Percentiles rank a stretch among this genome's conserved stretches.
phyloP scores from a whole-genome alignment of 1,140 invertebrate species.

The Platorchestia sp. region DNA sequence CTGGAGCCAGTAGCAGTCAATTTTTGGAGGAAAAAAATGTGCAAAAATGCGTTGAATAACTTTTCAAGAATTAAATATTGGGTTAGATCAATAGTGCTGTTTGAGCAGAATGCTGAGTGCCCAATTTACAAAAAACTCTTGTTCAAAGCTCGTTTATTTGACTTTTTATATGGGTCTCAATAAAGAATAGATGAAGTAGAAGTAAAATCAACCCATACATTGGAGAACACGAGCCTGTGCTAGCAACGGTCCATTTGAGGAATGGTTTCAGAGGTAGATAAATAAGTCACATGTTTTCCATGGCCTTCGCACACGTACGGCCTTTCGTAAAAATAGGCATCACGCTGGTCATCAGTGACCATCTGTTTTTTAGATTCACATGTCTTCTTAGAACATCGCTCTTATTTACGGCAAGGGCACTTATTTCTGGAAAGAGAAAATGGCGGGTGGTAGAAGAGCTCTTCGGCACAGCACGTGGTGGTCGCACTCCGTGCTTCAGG shows the following conservation, averaged over 20 bases:
- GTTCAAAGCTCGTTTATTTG: no score
- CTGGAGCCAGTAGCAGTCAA: no score
- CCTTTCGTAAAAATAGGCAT: not conserved
- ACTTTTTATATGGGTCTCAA: not conserved
- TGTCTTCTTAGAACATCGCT: not conserved
- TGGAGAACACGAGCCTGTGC: not conserved
- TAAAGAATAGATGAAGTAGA: not conserved
- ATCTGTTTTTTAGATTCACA: conserved; percentile 37
- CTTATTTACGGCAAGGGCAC: conserved; percentile 31
- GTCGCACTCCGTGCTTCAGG: not conserved
- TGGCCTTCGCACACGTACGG: not conserved
- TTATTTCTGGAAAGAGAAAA: conserved; percentile 7
- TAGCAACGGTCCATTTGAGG: not conserved
- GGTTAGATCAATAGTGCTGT: no score
- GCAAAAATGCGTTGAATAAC: no score
- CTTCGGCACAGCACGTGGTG: not conserved
- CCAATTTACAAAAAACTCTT: no score
- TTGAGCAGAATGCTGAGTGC: no score
- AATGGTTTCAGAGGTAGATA: not conserved
- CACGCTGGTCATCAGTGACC: conserved; percentile 38
- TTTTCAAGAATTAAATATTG: no score
- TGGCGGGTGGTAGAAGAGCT: not conserved
- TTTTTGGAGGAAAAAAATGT: no score
- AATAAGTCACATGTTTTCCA: not conserved
- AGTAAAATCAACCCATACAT: not conserved